Percentiles rank a stretch among this genome's conserved stretches.
phyloP scores from a whole-genome alignment of 2,888 invertebrate genomes.

The Andrena hattorfiana region DNA sequence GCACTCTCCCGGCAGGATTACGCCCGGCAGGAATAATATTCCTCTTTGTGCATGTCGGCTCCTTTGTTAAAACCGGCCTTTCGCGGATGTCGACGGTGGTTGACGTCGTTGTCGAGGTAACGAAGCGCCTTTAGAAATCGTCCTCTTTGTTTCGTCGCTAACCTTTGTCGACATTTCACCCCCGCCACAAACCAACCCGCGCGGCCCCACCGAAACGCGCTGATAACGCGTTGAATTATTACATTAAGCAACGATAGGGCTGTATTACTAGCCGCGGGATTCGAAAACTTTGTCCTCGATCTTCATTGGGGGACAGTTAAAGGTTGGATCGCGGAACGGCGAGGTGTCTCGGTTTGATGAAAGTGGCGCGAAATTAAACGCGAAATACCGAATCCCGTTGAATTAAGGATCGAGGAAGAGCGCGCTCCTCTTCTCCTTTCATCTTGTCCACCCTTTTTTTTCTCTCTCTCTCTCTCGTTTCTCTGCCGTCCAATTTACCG shows the following conservation, averaged over 20 bases:
- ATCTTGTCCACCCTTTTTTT: conserved; percentile 7
- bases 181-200: no score
- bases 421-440: not conserved
- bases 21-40: conserved; percentile 81
- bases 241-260: conserved; percentile 37
- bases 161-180: conserved; percentile 66
- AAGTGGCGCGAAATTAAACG: conserved; percentile 25
- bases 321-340: not conserved
- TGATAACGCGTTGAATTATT: conserved; percentile 64
- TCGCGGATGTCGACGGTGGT: conserved; percentile 65
- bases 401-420: conserved; percentile 39
- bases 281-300: not conserved
- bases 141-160: conserved; percentile 70
- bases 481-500: conserved; percentile 48
- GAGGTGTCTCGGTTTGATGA: not conserved
- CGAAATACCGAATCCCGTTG: conserved; percentile 13
- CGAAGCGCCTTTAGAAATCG: conserved; percentile 75
- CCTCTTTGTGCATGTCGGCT: conserved; percentile 78
- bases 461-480: not conserved
- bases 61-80: conserved; percentile 71
- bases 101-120: conserved; percentile 71
- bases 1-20: conserved; percentile 77
- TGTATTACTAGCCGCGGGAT: not conserved
- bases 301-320: conserved; percentile 13
- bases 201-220: conserved; percentile 31